phyloP scores from a whole-genome alignment of 2,797 vertebrate genomes.

The Pogoniulus pusillus region DNA sequence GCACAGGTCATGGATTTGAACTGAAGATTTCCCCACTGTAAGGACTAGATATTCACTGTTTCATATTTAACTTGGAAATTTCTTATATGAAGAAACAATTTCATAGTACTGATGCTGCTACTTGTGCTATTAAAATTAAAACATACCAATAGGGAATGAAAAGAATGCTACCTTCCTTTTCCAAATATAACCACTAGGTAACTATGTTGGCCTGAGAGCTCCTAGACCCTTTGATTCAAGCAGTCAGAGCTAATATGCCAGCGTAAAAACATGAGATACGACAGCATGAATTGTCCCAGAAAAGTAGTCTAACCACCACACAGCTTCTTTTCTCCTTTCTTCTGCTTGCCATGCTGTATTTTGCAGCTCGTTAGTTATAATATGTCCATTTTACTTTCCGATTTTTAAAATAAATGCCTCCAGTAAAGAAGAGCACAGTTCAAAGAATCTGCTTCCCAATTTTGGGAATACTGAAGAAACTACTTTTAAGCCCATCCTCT shows the following conservation, averaged over 20 bases:
- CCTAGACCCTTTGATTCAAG: conserved; percentile 7
- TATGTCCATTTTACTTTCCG: conserved; percentile 1
- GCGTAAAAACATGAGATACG: conserved; percentile 23
- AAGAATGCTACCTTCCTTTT: neutral
- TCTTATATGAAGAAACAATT: neutral
- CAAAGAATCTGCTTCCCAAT: neutral
- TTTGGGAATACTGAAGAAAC: neutral
- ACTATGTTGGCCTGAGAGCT: neutral
- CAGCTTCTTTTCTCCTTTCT: conserved; percentile 45
- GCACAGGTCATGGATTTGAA: neutral
- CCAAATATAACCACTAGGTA: neutral
- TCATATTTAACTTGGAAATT: neutral
- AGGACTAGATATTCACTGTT: neutral
- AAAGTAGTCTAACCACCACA: conserved; percentile 40
- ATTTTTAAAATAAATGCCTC: neutral
- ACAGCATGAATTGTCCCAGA: conserved; percentile 44
- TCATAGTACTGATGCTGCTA: neutral
- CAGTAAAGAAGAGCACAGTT: neutral
- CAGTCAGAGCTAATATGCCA: conserved; percentile 39
- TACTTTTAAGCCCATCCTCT: neutral
- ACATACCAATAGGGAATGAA: neutral
- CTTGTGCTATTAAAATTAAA: neutral
- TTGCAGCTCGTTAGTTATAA: conserved; percentile 47
- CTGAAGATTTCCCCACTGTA: neutral
- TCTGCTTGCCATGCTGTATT: conserved; percentile 44